Evolutionary conservation across 1,140 invertebrate genomes (phyloP), one percentile per base, ranked within the genome.

Genomic region (Philopotamus ludificatus): DNA sequence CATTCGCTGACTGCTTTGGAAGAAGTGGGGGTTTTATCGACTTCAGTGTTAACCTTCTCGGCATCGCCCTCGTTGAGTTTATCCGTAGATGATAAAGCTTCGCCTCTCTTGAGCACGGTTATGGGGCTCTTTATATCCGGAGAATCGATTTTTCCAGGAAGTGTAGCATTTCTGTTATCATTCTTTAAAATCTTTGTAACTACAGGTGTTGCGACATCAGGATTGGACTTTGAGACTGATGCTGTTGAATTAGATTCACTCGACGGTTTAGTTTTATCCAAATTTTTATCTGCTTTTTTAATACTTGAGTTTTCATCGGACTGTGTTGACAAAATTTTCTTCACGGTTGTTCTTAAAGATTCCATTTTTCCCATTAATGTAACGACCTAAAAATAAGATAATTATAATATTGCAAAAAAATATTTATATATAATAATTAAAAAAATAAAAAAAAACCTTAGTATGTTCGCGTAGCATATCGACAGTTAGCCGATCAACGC

Each of bases 401-500:
- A 41, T 57, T n/a, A 54, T 54, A 28, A 54, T 54, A 28, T 28
- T 3, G 16, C 10, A 8, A 28, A 3, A 54, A 54, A 54, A 28
- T 54, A 28, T 8, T 2, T 28, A 50, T 9, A 26, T 34, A 34
- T 12, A 12, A 34, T 4, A 34, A 4, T 34, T 34, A 7, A 34
- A 34, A 7, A 12, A 54, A 34, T 54, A 9, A 10, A 28, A n/a
- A n/a, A 16, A 20, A 66, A 70, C 72, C 86, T 82, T 28, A 26
- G 89, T 87, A 76, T 91, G 88, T 74, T 94, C 92, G 66, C 90
- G 75, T 54, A 91, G 84, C 75, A 92, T 90, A 72, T 94, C 92
- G 3, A 93, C 88, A 50, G 93, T 87, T 4, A 94, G 82, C 45
- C 91, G 77, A 76, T 94, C 92, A 2, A 94, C 89, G 18, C 91